Evolutionary conservation across 2,888 invertebrate species (phyloP), one percentile per base, ranked within the genome.

Genomic region (Drosophila recens): DNA sequence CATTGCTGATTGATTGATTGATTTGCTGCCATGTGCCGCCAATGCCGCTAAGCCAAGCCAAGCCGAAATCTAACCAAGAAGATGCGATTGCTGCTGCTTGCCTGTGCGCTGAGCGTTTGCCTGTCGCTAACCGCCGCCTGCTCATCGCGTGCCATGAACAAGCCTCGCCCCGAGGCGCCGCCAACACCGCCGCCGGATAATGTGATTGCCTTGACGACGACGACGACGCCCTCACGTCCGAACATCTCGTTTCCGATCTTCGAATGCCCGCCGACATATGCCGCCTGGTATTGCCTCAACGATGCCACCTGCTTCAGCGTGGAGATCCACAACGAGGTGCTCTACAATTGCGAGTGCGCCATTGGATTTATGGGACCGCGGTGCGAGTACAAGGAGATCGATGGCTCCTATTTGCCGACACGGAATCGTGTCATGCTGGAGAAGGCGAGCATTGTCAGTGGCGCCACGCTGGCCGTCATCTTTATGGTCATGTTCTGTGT

Each of bases 211-310:
- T 33, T 83, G 33, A 66, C 84, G 4, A 78, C 85, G n/a, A n/a
- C n/a, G 4, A 78, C 85, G 4, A 78, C 85, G 4, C 72, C 96
- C 92, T 95, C 96, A 90, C 95, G 98, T 91, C 97, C 97, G 91
- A 98, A 98, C 94, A 96, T 98, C 94, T 97, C 98, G 95, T 98
- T 98, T 96, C 97, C 97, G 93, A 97, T 96, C 93, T 97, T 96
- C 94, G 95, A 96, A 93, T 98, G 98, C 94, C 97, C 97, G 93
- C 96, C 96, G 83, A 96, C 96, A 90, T 98, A 98, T 94, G 97
- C 97, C 91, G 96, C 97, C 93, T 97, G 97, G 96, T 98, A 97
- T 94, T 98, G 98, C 94, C 95, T 98, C 85, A 98, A 98, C 94
- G 97, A 97, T 92, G 98, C 97, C 93, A 96, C 96, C 91, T 98